Conservation (phyloP, 2,113 vertebrate genomes). For the Epinephelus fuscoguttatus region DNA sequence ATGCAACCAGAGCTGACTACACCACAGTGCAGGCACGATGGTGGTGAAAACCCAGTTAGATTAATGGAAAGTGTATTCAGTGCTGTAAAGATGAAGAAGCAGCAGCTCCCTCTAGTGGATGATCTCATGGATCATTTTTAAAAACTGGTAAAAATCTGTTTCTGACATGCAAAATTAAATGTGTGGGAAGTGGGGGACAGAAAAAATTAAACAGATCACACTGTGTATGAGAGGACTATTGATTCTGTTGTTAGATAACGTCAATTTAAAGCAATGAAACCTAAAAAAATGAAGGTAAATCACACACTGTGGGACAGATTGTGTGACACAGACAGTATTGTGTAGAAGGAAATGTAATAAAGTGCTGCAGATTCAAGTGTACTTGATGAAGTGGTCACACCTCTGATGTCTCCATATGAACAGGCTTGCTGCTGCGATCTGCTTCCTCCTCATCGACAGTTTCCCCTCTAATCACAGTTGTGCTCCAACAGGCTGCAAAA, state of each 20-base stretch:
- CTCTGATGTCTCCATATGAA: neutral
- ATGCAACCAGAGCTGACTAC: neutral
- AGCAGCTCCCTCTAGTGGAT: slow-evolving; percentile 70
- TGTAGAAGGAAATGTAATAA: neutral
- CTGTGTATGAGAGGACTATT: neutral
- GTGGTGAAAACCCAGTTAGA: neutral
- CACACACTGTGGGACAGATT: neutral
- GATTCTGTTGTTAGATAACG: neutral
- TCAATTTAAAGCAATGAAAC: neutral
- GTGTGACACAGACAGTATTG: neutral
- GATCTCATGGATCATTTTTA: neutral
- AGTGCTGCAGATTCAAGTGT: neutral
- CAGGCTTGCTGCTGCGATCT: neutral
- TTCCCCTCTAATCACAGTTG: neutral
- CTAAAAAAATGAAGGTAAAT: neutral
- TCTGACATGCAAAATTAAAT: neutral
- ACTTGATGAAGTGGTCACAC: neutral
- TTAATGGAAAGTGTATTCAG: neutral
- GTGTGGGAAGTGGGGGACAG: neutral
- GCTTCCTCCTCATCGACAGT: neutral
- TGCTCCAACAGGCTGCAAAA: neutral
- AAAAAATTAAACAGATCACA: neutral
- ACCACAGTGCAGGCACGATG: neutral
- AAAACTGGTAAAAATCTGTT: neutral
- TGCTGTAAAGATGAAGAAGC: neutral